Percentiles rank a stretch among this genome's conserved stretches.
Evolutionary conservation across 2,888 invertebrate genomes (phyloP).

Genomic region (Teinopalpus imperialis): DNA sequence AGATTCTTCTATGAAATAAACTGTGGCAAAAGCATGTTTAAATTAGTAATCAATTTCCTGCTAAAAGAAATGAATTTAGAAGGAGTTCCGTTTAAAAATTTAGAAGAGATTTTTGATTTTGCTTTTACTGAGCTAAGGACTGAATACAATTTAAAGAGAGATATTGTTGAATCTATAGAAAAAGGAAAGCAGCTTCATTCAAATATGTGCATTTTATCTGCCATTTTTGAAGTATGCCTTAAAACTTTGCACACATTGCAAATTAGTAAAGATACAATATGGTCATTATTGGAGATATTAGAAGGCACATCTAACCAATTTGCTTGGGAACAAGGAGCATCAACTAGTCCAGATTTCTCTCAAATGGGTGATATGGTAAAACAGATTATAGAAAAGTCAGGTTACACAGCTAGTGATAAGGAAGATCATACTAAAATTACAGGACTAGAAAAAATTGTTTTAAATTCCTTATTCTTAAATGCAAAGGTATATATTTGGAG

Average conservation of each 20-base stretch:
- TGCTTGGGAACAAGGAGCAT: constrained; percentile 53
- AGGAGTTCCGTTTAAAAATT: constrained; percentile 40
- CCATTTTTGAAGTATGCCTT: constrained; percentile 50
- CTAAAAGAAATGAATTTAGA: constrained; percentile 40
- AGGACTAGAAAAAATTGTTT: constrained; percentile 84
- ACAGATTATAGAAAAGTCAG: constrained; percentile 76
- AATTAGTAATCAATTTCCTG: constrained; percentile 67
- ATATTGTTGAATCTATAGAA: constrained; percentile 74
- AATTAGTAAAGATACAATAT: constrained; percentile 37
- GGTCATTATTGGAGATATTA: constrained; percentile 47
- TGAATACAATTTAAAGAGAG: constrained; percentile 51
- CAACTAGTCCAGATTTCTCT: constrained; percentile 86
- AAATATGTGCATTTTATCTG: constrained; percentile 56
- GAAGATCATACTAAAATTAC: constrained; percentile 71
- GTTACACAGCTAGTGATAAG: constrained; percentile 38
- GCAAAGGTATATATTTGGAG: constrained; percentile 88
- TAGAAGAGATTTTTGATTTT: constrained; percentile 58
- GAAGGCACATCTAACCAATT: constrained; percentile 62
- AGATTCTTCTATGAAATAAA: constrained; percentile 83
- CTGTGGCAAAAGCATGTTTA: constrained; percentile 81
- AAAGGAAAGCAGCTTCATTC: constrained; percentile 78
- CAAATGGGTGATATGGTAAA: constrained; percentile 89
- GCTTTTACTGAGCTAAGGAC: constrained; percentile 49
- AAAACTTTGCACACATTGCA: constrained; percentile 43
- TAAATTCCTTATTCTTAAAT: constrained; percentile 90